These are phyloP conservation scores for Volucella inanis DNA, from an alignment of 2,888 invertebrate species.

Conservation along the genomic window DNA sequence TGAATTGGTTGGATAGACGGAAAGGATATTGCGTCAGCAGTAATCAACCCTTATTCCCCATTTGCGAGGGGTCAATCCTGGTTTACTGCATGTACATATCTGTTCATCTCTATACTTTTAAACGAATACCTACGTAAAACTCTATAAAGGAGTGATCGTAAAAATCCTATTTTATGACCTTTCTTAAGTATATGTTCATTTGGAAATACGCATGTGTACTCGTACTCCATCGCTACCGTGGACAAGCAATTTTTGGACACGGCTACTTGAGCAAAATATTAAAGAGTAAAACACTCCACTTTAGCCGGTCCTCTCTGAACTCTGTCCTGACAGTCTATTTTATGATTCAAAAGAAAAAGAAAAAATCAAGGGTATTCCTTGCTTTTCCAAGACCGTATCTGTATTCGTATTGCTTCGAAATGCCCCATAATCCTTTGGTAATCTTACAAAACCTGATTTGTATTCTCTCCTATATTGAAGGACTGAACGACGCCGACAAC, in stretches of 20 bases:
- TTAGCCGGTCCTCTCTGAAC: background rate
- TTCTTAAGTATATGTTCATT: conserved; percentile 55
- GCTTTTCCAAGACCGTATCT: conserved; percentile 20
- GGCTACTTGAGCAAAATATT: conserved; percentile 69
- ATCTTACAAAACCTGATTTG: conserved; percentile 70
- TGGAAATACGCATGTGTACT: conserved; percentile 13
- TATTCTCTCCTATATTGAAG: conserved; percentile 46
- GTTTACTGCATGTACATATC: conserved; percentile 17
- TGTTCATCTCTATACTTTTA: conserved; percentile 8
- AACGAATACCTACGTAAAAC: conserved; percentile 2
- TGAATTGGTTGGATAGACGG: conserved; percentile 44
- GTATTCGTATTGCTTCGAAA: conserved; percentile 54
- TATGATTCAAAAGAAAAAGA: conserved; percentile 38
- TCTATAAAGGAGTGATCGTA: conserved; percentile 59
- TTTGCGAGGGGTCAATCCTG: conserved; percentile 56
- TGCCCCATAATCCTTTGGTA: conserved; percentile 70
- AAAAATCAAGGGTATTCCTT: too few species aligned
- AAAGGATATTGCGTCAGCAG: conserved; percentile 67
- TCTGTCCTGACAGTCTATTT: conserved; percentile 40
- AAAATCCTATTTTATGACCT: conserved; percentile 70
- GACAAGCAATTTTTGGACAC: conserved; percentile 48
- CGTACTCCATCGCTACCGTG: conserved; percentile 17
- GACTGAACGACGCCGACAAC: background rate
- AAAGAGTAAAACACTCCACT: conserved; percentile 31
- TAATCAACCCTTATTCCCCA: conserved; percentile 59